A percentile compares a stretch with the other conserved stretches of the same genome.
phyloP scores from a whole-genome alignment of 2,888 invertebrate species.

The Acleris emargana region DNA sequence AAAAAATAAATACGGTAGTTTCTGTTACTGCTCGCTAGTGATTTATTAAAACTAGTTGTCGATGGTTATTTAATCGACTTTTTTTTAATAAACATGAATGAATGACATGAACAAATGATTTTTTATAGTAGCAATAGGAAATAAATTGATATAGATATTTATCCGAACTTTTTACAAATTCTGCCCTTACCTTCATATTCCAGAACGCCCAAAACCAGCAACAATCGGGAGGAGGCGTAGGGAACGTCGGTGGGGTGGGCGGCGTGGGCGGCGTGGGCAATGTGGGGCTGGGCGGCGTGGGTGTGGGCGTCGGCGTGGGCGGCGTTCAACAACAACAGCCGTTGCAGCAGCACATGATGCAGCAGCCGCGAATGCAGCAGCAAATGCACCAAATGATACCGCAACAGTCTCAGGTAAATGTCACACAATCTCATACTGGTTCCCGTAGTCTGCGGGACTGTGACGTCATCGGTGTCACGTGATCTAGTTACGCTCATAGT shows the following conservation, averaged over 20 bases:
- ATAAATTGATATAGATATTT: no score
- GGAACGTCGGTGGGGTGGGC: conserved; percentile 57
- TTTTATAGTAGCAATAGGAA: no score
- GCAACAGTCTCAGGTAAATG: conserved; percentile 80
- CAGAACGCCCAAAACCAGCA: conserved; percentile 80
- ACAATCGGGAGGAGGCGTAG: conserved; percentile 64
- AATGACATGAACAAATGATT: no score
- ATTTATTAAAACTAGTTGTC: no score
- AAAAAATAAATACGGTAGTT: no score
- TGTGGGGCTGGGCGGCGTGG: conserved; percentile 53
- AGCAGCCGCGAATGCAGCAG: conserved; percentile 82
- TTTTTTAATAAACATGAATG: no score
- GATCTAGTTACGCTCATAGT: no score
- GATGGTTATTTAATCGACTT: no score
- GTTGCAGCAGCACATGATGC: conserved; percentile 85
- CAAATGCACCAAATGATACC: conserved; percentile 84
- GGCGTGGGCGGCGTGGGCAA: conserved; percentile 52
- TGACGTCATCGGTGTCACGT: not conserved
- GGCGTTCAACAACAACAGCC: conserved; percentile 72
- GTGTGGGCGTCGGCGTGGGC: conserved; percentile 44
- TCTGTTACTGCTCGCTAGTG: no score
- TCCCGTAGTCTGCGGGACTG: no score
- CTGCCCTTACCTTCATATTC: conserved; percentile 36
- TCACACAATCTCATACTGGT: not conserved
- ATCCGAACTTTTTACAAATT: no score